Base-by-base conservation (phyloP, 2,888 invertebrate genomes). In the Pyrgus malvae region DNA sequence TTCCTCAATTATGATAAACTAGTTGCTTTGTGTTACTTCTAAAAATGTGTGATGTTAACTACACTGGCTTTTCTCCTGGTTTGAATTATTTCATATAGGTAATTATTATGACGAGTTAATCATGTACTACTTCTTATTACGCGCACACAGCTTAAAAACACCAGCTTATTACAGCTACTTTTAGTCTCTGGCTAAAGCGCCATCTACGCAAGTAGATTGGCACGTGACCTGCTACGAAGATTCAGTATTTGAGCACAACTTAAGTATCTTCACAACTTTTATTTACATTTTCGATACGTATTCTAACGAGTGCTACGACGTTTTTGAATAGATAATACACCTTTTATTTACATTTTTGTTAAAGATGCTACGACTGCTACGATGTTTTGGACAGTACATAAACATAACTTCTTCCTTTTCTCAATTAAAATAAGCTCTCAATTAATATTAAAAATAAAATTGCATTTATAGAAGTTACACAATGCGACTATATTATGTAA, bases 171-270 rank as follows among this genome's bases (percentile, higher is more conserved):
- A 41, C 25, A 25, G 12, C 16, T 25, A 41, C n/a, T 41, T 25
- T 16, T 8, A 37, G 16, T 49, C 40, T 49, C 40, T 40, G 40
- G 40, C 48, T 21, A 14, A 35, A 49, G 48, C 40, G 40, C 40
- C 38, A 41, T 33, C 23, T 17, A 14, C 17, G 38, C 27, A 38
- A 21, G 12, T 41, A 50, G 19, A 23, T 50, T 29, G 33, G 50
- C 23, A 40, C 50, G 50, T 50, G 50, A 50, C 33, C 41, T 23
- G 41, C 41, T 49, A 19, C 29, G n/a, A 2, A 21, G 40, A 17
- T 33, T 40, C 41, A 29, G 19, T 38, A 38, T 48, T 48, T 38
- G 48, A 40, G 29, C 21, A 29, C 48, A 0, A 29, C 11, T n/a
- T 29, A 5, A 31, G 27, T 27, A 46, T 29, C 23, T 48, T 17